phyloP scores from a whole-genome alignment of 2,113 vertebrate genomes.

The Ovis canadensis region DNA sequence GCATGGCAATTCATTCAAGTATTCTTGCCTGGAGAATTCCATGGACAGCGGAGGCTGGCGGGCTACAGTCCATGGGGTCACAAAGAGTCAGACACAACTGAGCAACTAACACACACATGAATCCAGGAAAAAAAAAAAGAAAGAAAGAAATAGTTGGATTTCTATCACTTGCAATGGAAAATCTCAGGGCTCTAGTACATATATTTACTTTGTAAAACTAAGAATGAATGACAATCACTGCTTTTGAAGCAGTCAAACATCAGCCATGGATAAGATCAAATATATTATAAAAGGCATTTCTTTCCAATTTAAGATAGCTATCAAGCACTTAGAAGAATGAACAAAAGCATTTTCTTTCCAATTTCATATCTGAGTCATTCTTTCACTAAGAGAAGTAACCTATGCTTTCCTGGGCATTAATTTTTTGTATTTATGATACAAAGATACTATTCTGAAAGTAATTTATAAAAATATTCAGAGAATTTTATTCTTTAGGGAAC shows the following conservation, averaged over 20 bases:
- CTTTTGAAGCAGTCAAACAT: not conserved
- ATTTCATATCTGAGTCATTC: not conserved
- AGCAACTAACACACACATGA: not conserved
- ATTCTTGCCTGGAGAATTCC: not conserved
- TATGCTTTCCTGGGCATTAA: not conserved
- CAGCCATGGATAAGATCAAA: not conserved
- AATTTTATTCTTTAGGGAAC: not conserved
- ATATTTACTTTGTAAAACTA: slow-evolving; percentile 4
- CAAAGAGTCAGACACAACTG: not conserved
- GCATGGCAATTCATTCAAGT: not conserved
- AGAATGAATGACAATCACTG: not conserved
- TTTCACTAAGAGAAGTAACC: not conserved
- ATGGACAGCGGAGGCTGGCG: not conserved
- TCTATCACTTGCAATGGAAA: not conserved
- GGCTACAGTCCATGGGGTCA: not conserved
- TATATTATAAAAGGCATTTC: not conserved
- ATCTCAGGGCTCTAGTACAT: not conserved
- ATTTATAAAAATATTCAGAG: not conserved
- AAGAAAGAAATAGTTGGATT: not conserved
- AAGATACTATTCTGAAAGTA: not conserved
- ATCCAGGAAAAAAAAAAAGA: not conserved
- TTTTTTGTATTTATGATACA: not conserved
- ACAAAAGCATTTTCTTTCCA: not conserved
- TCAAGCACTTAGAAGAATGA: not conserved
- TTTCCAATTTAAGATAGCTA: not conserved